These are phyloP conservation scores for Nymphalis polychloros DNA, from an alignment of 2,888 invertebrate genomes.

Conservation along the genomic window DNA sequence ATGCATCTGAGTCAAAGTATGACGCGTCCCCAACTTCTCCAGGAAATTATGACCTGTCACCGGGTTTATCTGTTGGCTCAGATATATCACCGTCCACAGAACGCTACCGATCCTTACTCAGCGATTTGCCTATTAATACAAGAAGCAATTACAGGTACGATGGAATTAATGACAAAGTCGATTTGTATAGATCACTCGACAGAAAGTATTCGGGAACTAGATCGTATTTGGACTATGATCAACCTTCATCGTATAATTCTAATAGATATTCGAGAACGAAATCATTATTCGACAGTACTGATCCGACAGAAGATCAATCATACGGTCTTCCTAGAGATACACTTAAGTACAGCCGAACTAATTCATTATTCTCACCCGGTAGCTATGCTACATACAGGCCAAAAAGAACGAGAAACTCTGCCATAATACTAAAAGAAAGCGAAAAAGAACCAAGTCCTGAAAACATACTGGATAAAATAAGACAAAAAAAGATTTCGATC, in stretches of 20 bases:
- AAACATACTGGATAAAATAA: constrained; percentile 77
- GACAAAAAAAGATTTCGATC: constrained; percentile 76
- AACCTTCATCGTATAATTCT: constrained; percentile 64
- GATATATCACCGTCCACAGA: constrained; percentile 73
- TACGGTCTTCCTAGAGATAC: constrained; percentile 63
- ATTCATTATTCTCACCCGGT: constrained; percentile 77
- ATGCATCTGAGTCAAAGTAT: constrained; percentile 58
- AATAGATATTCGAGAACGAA: constrained; percentile 73
- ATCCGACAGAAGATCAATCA: constrained; percentile 59
- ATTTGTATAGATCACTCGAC: constrained; percentile 75
- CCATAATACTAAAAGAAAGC: constrained; percentile 76
- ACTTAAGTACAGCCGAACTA: constrained; percentile 71
- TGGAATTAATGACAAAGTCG: constrained; percentile 71
- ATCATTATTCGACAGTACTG: constrained; percentile 70
- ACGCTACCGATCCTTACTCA: constrained; percentile 68
- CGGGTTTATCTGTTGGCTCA: constrained; percentile 66
- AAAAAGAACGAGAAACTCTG: constrained; percentile 74
- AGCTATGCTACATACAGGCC: constrained; percentile 78
- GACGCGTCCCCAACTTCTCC: constrained; percentile 72
- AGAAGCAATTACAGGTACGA: constrained; percentile 68
- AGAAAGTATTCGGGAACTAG: constrained; percentile 68
- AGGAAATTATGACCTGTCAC: constrained; percentile 66
- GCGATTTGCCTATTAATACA: constrained; percentile 60
- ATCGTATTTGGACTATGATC: constrained; percentile 72
- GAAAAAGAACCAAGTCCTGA: constrained; percentile 78